Base-by-base conservation (phyloP, 2,888 invertebrate species). In the Aphidius colemani region DNA sequence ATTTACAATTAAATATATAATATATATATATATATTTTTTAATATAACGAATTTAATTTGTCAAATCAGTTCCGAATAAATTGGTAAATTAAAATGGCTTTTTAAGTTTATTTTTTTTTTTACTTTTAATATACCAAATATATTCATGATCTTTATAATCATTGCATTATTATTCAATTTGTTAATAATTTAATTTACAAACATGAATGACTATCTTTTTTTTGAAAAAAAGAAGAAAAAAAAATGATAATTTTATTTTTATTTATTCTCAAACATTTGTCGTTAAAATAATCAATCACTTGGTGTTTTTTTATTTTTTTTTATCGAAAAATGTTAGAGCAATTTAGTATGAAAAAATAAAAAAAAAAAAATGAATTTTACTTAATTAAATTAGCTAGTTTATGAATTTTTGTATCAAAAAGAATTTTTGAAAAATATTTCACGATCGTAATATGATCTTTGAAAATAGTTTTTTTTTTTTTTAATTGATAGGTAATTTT, bases 21-120 rank as follows among this genome's bases (percentile, higher is more conserved):
- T n/a, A 57, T 60, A 59, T 65, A 49, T 61, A 61, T 59, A 56
- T 62, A 62, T 51, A 59, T 63, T 71, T 72, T 69, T 71, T 64
- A 63, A 30, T 30, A 30, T 57, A 56, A 62, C 53, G 49, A 56
- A 62, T 62, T 69, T 59, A 72, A 70, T 66, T 71, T 70, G 70
- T 74, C 70, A 68, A 75, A 65, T 75, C 74, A 72, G 72, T 73
- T 73, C 69, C 64, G 66, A 69, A 57, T 69, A 71, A 72, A 76
- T 75, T 74, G 74, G 71, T 72, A 74, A 72, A 71, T 63, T 50
- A 30, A 30, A 50, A 10, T 51, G 30, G 6, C 11, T 57, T 7
- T 18, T 40, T 60, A 57, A 66, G 39, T 61, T 58, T 41, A n/a
- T 39, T 50, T 49, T 50, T 55, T 51, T 64, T 66, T 67, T 57